phyloP scores from a whole-genome alignment of 2,797 vertebrate species.

The Brachyalestes nurse region DNA sequence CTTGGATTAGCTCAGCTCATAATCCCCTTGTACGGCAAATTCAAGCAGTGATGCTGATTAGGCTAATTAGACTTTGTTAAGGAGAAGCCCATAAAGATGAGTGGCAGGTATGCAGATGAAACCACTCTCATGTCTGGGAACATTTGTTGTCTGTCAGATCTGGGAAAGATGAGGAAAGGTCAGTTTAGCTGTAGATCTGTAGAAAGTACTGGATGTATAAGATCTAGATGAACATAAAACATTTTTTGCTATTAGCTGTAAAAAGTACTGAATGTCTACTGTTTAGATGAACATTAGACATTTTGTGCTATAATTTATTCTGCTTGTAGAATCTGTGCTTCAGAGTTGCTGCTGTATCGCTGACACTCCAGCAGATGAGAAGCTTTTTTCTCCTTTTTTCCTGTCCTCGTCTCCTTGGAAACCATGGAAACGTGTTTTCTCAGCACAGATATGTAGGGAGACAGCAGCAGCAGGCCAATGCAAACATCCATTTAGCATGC shows the following conservation, averaged over 20 bases:
- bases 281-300: neutral
- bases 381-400: conserved; percentile 12
- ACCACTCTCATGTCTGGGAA: neutral
- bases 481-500: conserved; percentile 36
- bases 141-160: neutral
- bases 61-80: conserved; percentile 24
- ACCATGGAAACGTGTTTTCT: conserved; percentile 57
- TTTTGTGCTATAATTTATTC: conserved; percentile 2
- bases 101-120: conserved; percentile 1
- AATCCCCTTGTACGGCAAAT: neutral
- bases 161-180: neutral
- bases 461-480: conserved; percentile 44
- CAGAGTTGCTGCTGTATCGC: conserved; percentile 31
- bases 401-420: conserved; percentile 56
- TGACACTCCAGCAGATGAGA: conserved; percentile 33
- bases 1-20: conserved; percentile 11
- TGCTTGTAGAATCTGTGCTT: neutral
- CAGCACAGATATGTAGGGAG: conserved; percentile 46
- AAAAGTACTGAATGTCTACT: neutral
- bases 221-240: neutral
- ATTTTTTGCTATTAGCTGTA: neutral
- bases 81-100: neutral
- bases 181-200: neutral
- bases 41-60: neutral
- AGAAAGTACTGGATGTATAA: neutral